Evolutionary conservation across 2,888 invertebrate species (phyloP).

Genomic region (Beris morrisii): DNA sequence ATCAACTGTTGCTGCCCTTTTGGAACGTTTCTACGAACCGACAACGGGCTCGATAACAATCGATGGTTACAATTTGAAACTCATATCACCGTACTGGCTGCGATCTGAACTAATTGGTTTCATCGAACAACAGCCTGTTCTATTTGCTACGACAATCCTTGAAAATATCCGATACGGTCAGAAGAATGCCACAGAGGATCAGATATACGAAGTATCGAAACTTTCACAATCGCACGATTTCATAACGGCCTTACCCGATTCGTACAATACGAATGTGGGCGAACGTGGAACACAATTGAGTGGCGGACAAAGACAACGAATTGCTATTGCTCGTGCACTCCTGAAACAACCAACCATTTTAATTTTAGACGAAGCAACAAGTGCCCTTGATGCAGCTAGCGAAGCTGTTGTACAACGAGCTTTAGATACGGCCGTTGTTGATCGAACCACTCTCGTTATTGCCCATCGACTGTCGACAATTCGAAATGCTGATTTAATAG

Average conservation of each 20-base stretch:
- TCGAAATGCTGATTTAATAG: slow-evolving; percentile 86
- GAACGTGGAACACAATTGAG: slow-evolving; percentile 90
- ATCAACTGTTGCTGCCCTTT: slow-evolving; percentile 84
- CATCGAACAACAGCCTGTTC: slow-evolving; percentile 90
- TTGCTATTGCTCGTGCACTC: slow-evolving; percentile 92
- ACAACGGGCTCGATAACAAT: slow-evolving; percentile 52
- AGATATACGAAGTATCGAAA: slow-evolving; percentile 67
- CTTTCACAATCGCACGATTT: slow-evolving; percentile 93
- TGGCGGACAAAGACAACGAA: slow-evolving; percentile 93
- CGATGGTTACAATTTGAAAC: slow-evolving; percentile 52
- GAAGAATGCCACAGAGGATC: slow-evolving; percentile 65
- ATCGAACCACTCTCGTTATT: slow-evolving; percentile 91
- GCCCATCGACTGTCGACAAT: slow-evolving; percentile 93
- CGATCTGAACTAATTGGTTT: slow-evolving; percentile 81
- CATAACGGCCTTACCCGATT: slow-evolving; percentile 75
- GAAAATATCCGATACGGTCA: slow-evolving; percentile 94
- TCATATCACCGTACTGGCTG: slow-evolving; percentile 72
- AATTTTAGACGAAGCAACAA: slow-evolving; percentile 93
- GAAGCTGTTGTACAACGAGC: slow-evolving; percentile 90
- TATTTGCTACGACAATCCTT: slow-evolving; percentile 87
- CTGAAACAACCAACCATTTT: slow-evolving; percentile 87
- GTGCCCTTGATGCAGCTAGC: slow-evolving; percentile 90
- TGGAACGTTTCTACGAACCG: slow-evolving; percentile 73
- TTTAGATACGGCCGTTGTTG: slow-evolving; percentile 77
- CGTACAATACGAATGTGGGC: slow-evolving; percentile 84